phyloP scores from a whole-genome alignment of 1,140 invertebrate genomes.

The Diabrotica virgifera region DNA sequence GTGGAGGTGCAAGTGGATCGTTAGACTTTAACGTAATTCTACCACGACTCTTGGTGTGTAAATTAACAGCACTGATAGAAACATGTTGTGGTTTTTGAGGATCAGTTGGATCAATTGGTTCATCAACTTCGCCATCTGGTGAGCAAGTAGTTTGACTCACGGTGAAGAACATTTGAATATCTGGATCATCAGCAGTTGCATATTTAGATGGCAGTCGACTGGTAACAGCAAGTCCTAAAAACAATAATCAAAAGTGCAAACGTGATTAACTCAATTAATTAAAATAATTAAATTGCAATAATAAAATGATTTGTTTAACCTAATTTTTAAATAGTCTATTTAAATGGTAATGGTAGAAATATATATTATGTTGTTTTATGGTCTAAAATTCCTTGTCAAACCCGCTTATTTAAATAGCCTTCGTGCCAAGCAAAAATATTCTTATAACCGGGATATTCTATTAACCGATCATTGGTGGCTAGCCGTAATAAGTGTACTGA shows the following conservation, averaged over 20 bases:
- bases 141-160: constrained; percentile 61
- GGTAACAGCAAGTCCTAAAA: constrained; percentile 20
- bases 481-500: too few relatives aligned
- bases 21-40: constrained; percentile 38
- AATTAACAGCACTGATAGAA: constrained; percentile 13
- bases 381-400: too few relatives aligned
- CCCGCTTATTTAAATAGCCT: too few relatives aligned
- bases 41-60: constrained; percentile 25
- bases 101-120: constrained; percentile 51
- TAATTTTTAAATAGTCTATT: too few relatives aligned
- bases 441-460: too few relatives aligned
- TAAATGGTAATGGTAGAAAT: too few relatives aligned
- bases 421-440: too few relatives aligned
- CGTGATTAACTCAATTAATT: not conserved
- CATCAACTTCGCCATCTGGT: constrained; percentile 50
- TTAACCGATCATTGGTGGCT: too few relatives aligned
- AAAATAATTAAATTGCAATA: not conserved
- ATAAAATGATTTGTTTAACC: not conserved
- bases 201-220: constrained; percentile 56
- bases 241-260: not conserved
- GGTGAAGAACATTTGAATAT: constrained; percentile 64
- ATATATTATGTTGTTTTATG: too few relatives aligned
- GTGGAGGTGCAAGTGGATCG: constrained; percentile 54
- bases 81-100: constrained; percentile 26
- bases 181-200: constrained; percentile 51